Evolutionary conservation across 2,797 vertebrate species (phyloP).

Genomic region (Poeciliopsis turneri): DNA sequence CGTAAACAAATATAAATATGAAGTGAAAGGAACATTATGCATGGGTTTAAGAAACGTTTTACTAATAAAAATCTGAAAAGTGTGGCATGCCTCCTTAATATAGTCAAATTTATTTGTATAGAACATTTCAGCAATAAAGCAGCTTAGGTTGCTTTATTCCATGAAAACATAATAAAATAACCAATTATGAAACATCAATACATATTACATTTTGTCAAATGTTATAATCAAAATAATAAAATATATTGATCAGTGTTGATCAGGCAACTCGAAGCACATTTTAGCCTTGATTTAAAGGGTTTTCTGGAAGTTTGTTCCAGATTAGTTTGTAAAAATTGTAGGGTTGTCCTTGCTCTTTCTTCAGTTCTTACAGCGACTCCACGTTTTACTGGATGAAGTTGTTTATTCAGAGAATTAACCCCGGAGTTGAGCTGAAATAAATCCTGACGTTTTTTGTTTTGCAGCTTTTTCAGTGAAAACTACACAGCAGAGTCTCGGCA

Average conservation of each 20-base stretch:
- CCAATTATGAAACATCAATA: no score
- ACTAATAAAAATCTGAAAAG: neutral
- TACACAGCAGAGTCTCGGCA: constrained; percentile 89
- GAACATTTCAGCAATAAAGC: no score
- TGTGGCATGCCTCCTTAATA: neutral
- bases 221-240: no score
- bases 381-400: neutral
- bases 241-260: no score
- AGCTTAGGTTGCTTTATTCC: no score
- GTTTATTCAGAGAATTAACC: neutral
- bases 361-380: neutral
- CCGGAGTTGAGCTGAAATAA: neutral
- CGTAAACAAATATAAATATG: neutral
- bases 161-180: no score
- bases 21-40: neutral
- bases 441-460: neutral
- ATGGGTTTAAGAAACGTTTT: neutral
- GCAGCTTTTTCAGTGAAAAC: constrained; percentile 95
- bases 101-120: no score
- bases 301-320: no score
- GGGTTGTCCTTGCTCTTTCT: neutral
- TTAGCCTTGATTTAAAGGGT: no score
- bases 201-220: neutral
- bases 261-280: no score
- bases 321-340: no score